Evolutionary conservation across 2,113 vertebrate species (phyloP).

Genomic region (Pogonocichla stellata): DNA sequence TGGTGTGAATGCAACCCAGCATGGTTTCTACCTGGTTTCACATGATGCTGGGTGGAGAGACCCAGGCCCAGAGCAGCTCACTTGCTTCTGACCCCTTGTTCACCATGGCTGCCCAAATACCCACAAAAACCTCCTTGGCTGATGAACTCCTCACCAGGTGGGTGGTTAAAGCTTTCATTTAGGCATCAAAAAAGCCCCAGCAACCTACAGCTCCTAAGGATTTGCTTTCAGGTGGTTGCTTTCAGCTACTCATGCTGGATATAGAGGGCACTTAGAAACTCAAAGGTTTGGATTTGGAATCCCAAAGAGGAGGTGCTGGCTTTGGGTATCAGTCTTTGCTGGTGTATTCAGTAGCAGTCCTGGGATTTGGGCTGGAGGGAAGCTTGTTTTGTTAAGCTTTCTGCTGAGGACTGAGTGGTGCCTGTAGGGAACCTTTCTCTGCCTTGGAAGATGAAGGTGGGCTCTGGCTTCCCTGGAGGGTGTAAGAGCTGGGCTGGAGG

Average conservation of each 20-base stretch:
- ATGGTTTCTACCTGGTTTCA: background rate
- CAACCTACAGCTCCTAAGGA: background rate
- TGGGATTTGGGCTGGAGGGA: background rate
- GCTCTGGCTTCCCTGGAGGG: background rate
- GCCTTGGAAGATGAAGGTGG: background rate
- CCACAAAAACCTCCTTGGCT: background rate
- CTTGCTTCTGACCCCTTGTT: background rate
- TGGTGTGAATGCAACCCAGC: background rate
- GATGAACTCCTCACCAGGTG: background rate
- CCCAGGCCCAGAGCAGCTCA: background rate
- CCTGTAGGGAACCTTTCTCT: background rate
- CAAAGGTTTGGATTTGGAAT: fast-evolving
- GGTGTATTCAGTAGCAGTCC: background rate
- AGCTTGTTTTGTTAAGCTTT: background rate
- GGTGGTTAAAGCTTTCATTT: background rate
- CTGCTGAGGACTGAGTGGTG: background rate
- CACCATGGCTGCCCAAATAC: background rate
- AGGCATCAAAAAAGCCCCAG: background rate
- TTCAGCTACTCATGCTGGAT: background rate
- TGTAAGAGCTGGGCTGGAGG: background rate
- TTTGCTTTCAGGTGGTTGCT: background rate
- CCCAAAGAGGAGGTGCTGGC: background rate
- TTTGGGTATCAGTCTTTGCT: background rate
- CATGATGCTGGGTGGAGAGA: background rate
- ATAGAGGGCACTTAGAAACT: background rate